Evolutionary conservation across 2,888 invertebrate genomes (phyloP).

Genomic region (Galerucella pusilla): DNA sequence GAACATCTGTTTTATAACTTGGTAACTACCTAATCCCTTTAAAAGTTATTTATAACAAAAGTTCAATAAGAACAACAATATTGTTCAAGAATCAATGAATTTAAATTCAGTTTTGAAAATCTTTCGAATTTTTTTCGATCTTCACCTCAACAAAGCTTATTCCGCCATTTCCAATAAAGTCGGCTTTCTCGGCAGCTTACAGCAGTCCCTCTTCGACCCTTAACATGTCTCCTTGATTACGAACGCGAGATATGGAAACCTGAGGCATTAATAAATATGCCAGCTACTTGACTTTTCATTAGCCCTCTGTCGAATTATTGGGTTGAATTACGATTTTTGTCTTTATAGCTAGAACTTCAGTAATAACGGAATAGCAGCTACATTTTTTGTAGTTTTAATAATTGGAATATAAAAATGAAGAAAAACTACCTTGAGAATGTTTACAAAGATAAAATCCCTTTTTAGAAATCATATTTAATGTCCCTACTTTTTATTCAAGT

Average conservation of each 20-base stretch:
- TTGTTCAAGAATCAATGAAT: not conserved
- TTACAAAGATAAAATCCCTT: not conserved
- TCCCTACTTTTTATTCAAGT: not conserved
- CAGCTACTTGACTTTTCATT: slow-evolving; percentile 39
- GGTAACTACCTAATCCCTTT: no score
- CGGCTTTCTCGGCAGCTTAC: slow-evolving; percentile 10
- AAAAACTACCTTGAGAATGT: not conserved
- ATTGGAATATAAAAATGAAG: slow-evolving; percentile 4
- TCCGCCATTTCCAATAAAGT: slow-evolving; percentile 24
- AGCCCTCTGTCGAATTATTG: slow-evolving; percentile 30
- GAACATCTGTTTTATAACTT: no score
- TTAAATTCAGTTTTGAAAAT: not conserved
- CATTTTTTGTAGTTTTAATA: slow-evolving; percentile 23
- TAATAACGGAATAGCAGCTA: slow-evolving; percentile 12
- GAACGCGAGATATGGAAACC: slow-evolving; percentile 40
- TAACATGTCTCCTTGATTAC: slow-evolving; percentile 32
- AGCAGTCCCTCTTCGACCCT: slow-evolving; percentile 27
- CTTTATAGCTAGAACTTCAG: slow-evolving; percentile 14
- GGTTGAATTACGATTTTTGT: slow-evolving; percentile 24
- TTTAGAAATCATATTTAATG: slow-evolving; percentile 18
- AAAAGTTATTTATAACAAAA: no score
- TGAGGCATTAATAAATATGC: slow-evolving; percentile 43
- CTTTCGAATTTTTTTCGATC: not conserved
- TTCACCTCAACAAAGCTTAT: not conserved
- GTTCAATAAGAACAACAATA: no score